Evolutionary conservation across 2,113 vertebrate species (phyloP).

Genomic region (Malurus cyaneus): DNA sequence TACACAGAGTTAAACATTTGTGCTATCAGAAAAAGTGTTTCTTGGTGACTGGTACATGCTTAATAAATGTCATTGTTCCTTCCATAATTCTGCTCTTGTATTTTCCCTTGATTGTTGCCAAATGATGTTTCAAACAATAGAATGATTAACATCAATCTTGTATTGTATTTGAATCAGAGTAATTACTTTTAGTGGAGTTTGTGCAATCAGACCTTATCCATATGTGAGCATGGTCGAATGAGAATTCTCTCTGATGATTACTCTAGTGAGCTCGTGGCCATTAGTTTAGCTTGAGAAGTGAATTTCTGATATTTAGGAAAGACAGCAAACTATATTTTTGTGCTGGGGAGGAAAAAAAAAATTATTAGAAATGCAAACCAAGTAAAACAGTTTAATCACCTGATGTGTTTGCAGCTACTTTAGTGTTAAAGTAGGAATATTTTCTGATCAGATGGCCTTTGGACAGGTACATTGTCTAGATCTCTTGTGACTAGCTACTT

Average conservation of each 20-base stretch:
- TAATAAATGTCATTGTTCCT: not conserved
- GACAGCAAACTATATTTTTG: not conserved
- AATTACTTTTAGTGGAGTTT: not conserved
- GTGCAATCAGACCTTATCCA: not conserved
- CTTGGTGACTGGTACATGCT: not conserved
- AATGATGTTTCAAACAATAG: slow-evolving; percentile 13
- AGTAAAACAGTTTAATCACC: not conserved
- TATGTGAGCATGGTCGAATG: not conserved
- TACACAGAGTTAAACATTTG: not conserved
- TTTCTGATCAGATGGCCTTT: not conserved
- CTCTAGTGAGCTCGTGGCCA: not conserved
- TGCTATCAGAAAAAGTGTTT: not conserved
- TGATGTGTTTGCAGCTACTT: not conserved
- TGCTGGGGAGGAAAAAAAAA: not conserved
- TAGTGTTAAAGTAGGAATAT: not conserved
- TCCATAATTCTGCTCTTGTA: not conserved
- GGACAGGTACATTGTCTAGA: not conserved
- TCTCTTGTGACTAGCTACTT: not conserved
- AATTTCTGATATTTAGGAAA: not conserved
- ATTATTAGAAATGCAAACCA: not conserved
- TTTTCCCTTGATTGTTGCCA: not conserved
- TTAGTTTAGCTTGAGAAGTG: not conserved
- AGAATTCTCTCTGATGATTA: not conserved
- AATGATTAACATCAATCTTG: not conserved
- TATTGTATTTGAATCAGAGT: not conserved